Base-by-base conservation (phyloP, 2,888 invertebrate genomes). In the Cremastinae sp. region DNA sequence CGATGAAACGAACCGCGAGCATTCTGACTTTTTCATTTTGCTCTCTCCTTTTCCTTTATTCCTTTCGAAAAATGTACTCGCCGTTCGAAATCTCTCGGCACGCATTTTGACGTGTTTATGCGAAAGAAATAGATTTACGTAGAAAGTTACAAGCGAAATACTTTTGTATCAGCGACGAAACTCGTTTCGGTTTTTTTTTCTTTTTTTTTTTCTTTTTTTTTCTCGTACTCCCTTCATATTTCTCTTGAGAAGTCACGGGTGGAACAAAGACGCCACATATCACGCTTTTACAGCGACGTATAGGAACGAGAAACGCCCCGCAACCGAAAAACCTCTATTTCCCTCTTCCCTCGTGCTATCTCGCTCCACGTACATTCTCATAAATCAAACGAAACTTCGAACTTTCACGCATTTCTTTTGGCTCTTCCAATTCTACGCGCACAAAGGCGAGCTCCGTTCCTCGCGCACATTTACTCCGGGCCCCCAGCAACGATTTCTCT, bases 381-480 rank as follows among this genome's bases (percentile, higher is more conserved):
- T 79, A 73, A 79, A 71, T 71, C 73, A 79, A 76, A 76, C 76
- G 65, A 74, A 53, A 76, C 59, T 76, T 76, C 69, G 73, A 73
- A 76, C 68, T 66, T 70, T 43, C 37, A 45, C 51, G 72, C 73
- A 55, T 75, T 79, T 76, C 65, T 74, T 74, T 70, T 76, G 28
- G 69, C 59, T 62, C 56, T 53, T 58, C 69, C 41, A 71, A 56
- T 69, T 76, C 68, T 8, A 56, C 61, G 12, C 58, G 12, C 43
- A 2, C 45, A 41, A 55, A 59, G 51, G 35, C 55, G 8, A 20
- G 47, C 16, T 66, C 39, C 64, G 58, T 70, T 59, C 49, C 47
- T 22, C 18, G 35, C 10, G 35, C 18, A 28, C 18, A 53, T 61
- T 64, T 69, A 62, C 58, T 64, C 53, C 28, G 49, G 39, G 10